Evolutionary conservation across 1,140 invertebrate species (phyloP).

Genomic region (Trypoxylus dichotomus): DNA sequence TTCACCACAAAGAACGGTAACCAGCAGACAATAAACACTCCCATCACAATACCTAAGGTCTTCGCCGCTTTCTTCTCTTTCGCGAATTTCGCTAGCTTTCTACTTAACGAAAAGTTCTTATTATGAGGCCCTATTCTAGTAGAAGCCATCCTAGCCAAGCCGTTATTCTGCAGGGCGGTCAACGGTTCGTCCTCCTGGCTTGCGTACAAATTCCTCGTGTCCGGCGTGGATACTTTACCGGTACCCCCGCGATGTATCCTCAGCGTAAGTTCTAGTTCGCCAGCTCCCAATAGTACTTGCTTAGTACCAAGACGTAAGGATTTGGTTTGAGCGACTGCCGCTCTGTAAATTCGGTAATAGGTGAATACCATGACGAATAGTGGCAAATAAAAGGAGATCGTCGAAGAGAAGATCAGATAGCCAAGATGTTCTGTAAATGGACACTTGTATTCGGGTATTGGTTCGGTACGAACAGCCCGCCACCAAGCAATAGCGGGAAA

Average conservation of each 20-base stretch:
- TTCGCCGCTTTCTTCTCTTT: conserved; percentile 97
- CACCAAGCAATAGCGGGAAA: conserved; percentile 96
- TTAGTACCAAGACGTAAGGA: conserved; percentile 88
- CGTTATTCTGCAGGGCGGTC: conserved; percentile 74
- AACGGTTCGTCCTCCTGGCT: conserved; percentile 68
- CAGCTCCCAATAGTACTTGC: conserved; percentile 78
- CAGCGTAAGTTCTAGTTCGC: conserved; percentile 81
- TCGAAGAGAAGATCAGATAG: conserved; percentile 92
- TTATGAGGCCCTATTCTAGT: conserved; percentile 56
- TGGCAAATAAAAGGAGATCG: conserved; percentile 96
- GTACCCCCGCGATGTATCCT: conserved; percentile 86
- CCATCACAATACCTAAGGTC: conserved; percentile 92
- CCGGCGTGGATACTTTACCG: conserved; percentile 56
- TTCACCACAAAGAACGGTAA: conserved; percentile 98
- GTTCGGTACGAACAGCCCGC: conserved; percentile 75
- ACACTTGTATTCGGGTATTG: conserved; percentile 78
- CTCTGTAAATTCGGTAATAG: conserved; percentile 92
- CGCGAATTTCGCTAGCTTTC: conserved; percentile 89
- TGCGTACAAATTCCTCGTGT: conserved; percentile 44
- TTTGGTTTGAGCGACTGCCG: conserved; percentile 89
- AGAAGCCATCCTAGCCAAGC: conserved; percentile 65
- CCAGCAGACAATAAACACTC: conserved; percentile 98
- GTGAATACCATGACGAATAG: conserved; percentile 98
- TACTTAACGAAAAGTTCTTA: conserved; percentile 86
- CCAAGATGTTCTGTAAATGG: conserved; percentile 90